These are phyloP conservation scores for Apostichopus japonicus DNA, from an alignment of 35 echinoderm and acorn worm genomes.

Conservation along the genomic window DNA sequence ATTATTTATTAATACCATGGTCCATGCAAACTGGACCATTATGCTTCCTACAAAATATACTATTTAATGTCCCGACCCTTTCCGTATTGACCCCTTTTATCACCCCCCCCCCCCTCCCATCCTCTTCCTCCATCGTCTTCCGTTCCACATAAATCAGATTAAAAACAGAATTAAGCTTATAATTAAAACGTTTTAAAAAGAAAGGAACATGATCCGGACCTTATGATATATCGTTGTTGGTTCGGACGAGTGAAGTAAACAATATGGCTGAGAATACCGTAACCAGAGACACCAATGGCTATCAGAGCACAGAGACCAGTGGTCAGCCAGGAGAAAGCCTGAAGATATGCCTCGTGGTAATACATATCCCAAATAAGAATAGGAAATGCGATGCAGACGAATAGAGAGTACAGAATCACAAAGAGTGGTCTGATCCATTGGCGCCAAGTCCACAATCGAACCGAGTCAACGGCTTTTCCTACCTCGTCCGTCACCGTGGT, in stretches of 20 bases:
- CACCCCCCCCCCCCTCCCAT: no score
- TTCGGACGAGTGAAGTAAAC: constrained; percentile 46
- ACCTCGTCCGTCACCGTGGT: neutral
- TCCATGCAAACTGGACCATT: no score
- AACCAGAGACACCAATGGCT: constrained; percentile 37
- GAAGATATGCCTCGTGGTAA: neutral
- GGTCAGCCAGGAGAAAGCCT: neutral
- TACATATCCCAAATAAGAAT: constrained; percentile 44
- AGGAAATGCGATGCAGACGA: neutral
- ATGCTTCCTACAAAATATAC: no score
- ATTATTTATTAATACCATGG: no score
- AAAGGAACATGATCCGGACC: neutral
- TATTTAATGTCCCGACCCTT: no score
- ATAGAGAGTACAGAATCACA: constrained; percentile 14
- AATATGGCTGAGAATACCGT: constrained; percentile 37
- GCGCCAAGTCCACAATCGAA: constrained; percentile 16
- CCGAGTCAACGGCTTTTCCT: neutral
- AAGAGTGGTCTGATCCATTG: constrained; percentile 35
- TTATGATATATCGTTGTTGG: constrained; percentile 37
- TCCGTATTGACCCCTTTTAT: no score
- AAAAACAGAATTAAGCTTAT: no score
- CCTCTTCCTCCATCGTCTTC: no score
- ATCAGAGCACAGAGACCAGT: constrained; percentile 33
- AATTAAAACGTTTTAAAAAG: neutral
- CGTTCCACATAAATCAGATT: no score